A percentile compares a stretch with the other conserved stretches of the same genome.
Evolutionary conservation across 2,113 vertebrate species (phyloP).

Genomic region (Chloebia gouldiae): DNA sequence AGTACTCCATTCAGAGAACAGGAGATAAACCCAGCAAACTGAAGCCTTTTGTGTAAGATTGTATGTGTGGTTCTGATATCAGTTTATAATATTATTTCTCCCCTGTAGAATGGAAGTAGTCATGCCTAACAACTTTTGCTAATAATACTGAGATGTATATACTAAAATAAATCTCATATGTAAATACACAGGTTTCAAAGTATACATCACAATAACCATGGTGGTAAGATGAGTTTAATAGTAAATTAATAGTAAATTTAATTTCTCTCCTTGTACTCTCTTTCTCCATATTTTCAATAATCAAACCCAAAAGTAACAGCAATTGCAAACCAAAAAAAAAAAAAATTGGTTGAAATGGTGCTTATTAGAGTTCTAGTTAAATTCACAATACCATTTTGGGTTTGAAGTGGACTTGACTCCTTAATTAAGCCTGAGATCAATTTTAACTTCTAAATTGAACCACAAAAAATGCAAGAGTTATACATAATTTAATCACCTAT

Average conservation of each 20-base stretch:
- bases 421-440: constrained; percentile 27
- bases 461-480: not conserved
- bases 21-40: not conserved
- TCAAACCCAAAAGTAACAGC: not conserved
- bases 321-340: not conserved
- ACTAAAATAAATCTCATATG: not conserved
- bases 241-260: not conserved
- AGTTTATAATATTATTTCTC: not conserved
- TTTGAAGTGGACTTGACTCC: constrained; percentile 4
- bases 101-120: not conserved
- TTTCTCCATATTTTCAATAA: not conserved
- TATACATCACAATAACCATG: not conserved
- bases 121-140: not conserved
- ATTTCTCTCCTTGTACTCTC: not conserved
- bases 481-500: constrained; percentile 52
- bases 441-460: constrained; percentile 3
- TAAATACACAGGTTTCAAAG: not conserved
- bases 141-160: not conserved
- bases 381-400: not conserved
- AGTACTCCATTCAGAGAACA: not conserved
- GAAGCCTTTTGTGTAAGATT: not conserved
- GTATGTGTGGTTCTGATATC: not conserved
- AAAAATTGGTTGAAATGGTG: not conserved
- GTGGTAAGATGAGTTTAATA: not conserved
- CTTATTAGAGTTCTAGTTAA: not conserved